Percentiles rank a stretch among this genome's conserved stretches.
Conservation (phyloP, 2,888 invertebrate species). For the Exocentrus adspersus region DNA sequence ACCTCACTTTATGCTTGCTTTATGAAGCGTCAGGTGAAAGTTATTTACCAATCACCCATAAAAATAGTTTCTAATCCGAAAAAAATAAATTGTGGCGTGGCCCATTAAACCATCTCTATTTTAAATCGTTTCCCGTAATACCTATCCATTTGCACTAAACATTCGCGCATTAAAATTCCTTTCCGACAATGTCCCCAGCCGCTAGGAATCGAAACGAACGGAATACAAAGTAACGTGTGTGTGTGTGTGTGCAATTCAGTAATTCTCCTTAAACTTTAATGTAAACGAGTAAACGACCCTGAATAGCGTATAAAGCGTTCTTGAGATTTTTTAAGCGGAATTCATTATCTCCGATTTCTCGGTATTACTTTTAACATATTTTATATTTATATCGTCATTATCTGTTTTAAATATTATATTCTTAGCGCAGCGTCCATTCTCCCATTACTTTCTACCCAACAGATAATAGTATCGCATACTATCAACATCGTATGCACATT, state of each 20-base stretch:
- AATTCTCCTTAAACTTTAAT: constrained; percentile 38
- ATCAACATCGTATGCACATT: background rate
- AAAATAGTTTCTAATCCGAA: too few relatives aligned
- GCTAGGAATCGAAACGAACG: constrained; percentile 31
- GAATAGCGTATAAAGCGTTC: constrained; percentile 38
- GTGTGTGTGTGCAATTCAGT: constrained; percentile 37
- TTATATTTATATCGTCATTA: constrained; percentile 11
- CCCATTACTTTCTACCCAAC: background rate
- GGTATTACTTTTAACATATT: constrained; percentile 29
- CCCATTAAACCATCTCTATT: too few relatives aligned
- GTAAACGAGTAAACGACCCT: constrained; percentile 49
- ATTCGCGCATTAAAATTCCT: constrained; percentile 36
- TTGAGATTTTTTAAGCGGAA: constrained; percentile 43
- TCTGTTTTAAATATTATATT: constrained; percentile 8
- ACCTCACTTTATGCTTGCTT: too few relatives aligned
- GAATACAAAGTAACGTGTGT: constrained; percentile 25
- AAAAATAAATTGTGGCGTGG: too few relatives aligned
- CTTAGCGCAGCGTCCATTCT: background rate
- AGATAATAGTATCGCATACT: background rate
- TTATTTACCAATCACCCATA: too few relatives aligned
- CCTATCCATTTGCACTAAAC: too few relatives aligned
- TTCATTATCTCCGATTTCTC: constrained; percentile 45
- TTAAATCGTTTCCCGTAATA: too few relatives aligned
- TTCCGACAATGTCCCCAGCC: constrained; percentile 20
- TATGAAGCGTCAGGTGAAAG: too few relatives aligned